Percentiles rank a stretch among this genome's conserved stretches.
phyloP scores from a whole-genome alignment of 1,140 invertebrate genomes.

The Octopus sinensis region DNA sequence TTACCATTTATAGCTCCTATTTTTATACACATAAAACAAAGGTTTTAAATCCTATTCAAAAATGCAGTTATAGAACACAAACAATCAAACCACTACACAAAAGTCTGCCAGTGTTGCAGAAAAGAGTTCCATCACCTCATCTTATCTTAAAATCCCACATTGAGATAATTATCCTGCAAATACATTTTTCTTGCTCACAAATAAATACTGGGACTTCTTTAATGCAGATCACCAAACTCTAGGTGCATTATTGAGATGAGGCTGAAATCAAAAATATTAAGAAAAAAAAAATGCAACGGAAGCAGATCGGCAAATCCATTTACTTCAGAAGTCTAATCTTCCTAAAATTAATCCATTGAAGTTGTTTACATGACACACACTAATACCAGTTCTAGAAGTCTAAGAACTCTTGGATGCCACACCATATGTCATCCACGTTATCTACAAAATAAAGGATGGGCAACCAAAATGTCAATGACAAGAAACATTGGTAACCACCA shows the following conservation, averaged over 20 bases:
- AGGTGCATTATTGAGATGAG: conserved; percentile 10
- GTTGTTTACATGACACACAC: conserved; percentile 30
- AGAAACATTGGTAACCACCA: not conserved
- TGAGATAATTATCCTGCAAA: conserved; percentile 12
- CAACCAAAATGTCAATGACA: not conserved
- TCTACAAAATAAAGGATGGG: conserved; percentile 21
- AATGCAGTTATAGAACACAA: not conserved
- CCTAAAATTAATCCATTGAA: conserved; percentile 28
- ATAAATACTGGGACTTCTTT: conserved; percentile 10
- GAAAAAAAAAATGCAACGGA: not conserved
- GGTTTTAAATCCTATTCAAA: conserved; percentile 1
- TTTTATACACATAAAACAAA: conserved; percentile 8
- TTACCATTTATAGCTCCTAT: not conserved
- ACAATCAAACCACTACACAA: not conserved
- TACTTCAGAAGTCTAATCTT: conserved; percentile 27
- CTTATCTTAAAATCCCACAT: conserved; percentile 9
- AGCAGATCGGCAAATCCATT: conserved; percentile 36
- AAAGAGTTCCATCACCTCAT: not conserved
- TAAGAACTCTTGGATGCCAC: conserved; percentile 22
- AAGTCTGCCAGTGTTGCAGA: conserved; percentile 2
- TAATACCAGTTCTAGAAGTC: conserved; percentile 29
- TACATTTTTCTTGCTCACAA: not conserved
- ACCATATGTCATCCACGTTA: conserved; percentile 20
- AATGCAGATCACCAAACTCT: not conserved
- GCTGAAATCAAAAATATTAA: conserved; percentile 15